Evolutionary conservation across 2,113 vertebrate species (phyloP), one percentile per base, ranked within the genome.

Genomic region (Mormyrus lacerda): DNA sequence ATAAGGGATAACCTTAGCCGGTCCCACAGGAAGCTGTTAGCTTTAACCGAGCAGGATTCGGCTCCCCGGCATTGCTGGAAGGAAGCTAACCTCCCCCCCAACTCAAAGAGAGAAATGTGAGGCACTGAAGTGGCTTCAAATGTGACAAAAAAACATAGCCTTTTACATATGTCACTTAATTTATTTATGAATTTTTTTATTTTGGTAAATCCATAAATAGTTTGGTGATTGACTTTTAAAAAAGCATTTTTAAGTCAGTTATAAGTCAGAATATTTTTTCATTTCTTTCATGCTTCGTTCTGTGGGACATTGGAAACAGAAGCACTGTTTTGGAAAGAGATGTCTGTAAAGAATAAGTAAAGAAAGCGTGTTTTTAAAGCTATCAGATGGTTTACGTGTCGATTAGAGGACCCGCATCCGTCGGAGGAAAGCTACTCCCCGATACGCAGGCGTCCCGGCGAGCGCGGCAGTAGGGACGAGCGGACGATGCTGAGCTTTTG

Each of bases 1-100:
- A 90, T 89, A 93, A 93, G 91, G 91, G 94, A 92, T 92, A 93
- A 27, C 58, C 94, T 31, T 48, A 69, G 53, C 87, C 93, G 92
- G 45, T 92, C 93, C 92, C 90, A 31, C 17, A 90, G 85, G 92
- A 91, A 47, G 83, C 92, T 92, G 92, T 91, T 94, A 93, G 84
- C 89, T 94, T 89, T 93, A 84, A 84, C 86, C 10, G 24, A 45
- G n/a, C 44, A 79, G 85, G 76, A 19, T 85, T 69, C 44, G 1
- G 58, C 87, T n/a, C 73, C 39, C 31, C 31, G 4, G 13, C n/a
- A 31, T 31, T 3, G n/a, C 55, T 88, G 73, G 53, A 8, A 48
- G 69, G 13, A 55, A 76, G 73, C 21, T 11, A 50, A 17, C 39
- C n/a, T 19, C 42, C 24, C 9, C 61, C 61, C 61, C n/a, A 0